These are phyloP conservation scores for Boleophthalmus pectinirostris DNA, from an alignment of 2,113 vertebrate species.

Conservation along the genomic window DNA sequence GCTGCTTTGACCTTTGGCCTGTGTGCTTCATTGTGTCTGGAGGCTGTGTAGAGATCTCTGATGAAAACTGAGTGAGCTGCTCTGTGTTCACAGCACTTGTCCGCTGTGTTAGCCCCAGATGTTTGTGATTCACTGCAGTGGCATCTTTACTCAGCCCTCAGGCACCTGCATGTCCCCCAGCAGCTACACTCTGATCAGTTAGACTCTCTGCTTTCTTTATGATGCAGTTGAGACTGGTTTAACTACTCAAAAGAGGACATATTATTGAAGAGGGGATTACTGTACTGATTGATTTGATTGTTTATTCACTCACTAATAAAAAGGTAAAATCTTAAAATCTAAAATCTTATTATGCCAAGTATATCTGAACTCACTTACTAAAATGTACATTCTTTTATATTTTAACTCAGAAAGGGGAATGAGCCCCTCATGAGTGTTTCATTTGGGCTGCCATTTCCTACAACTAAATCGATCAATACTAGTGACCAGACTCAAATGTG, in stretches of 20 bases:
- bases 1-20: not conserved
- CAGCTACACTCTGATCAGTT: slow-evolving; percentile 1
- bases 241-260: not conserved
- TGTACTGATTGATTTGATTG: too few species aligned
- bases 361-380: too few species aligned
- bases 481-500: too few species aligned
- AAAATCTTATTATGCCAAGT: too few species aligned
- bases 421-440: too few species aligned
- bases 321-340: too few species aligned
- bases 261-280: not conserved
- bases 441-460: too few species aligned
- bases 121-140: not conserved
- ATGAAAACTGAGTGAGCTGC: not conserved
- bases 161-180: not conserved
- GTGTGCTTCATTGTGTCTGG: not conserved
- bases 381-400: too few species aligned
- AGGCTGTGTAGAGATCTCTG: not conserved
- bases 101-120: not conserved
- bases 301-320: too few species aligned
- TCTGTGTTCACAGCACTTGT: not conserved
- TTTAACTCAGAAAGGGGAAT: too few species aligned
- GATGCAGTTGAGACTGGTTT: not conserved
- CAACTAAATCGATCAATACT: too few species aligned
- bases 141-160: not conserved
- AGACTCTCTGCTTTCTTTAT: not conserved